Conservation (phyloP, 2,113 vertebrate genomes). For the Larimichthys polyactis region DNA sequence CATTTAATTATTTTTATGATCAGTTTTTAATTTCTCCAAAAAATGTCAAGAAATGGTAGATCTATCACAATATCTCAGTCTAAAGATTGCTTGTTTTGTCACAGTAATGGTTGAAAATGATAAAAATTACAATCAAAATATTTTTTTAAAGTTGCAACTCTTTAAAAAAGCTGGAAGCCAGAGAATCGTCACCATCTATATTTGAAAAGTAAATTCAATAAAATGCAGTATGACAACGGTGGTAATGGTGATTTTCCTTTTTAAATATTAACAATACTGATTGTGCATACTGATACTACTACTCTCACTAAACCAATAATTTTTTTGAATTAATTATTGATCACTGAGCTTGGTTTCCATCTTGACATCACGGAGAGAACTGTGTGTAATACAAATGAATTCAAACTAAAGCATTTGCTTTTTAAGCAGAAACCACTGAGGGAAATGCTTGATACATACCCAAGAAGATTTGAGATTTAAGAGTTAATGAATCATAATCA, state of each 20-base stretch:
- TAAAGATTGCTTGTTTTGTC: not conserved
- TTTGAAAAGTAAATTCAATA: not conserved
- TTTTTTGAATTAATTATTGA: not conserved
- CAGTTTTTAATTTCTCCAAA: not conserved
- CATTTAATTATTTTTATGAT: not conserved
- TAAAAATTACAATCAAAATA: not conserved
- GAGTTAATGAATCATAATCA: not conserved
- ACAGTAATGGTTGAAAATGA: not conserved
- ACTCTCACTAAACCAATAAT: not conserved
- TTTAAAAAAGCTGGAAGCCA: not conserved
- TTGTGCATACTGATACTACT: not conserved
- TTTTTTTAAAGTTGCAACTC: not conserved
- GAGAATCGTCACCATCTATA: not conserved
- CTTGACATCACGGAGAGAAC: not conserved
- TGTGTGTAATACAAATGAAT: not conserved
- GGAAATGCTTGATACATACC: not conserved
- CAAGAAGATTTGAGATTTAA: not conserved
- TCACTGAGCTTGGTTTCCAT: not conserved
- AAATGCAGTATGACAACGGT: not conserved
- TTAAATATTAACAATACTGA: not conserved
- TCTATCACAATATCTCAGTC: not conserved
- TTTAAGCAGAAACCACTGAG: not conserved
- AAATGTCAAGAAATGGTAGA: not conserved
- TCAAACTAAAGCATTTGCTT: not conserved
- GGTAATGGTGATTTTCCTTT: not conserved